phyloP scores from a whole-genome alignment of 2,797 vertebrate species.

The Gallirallus australis region DNA sequence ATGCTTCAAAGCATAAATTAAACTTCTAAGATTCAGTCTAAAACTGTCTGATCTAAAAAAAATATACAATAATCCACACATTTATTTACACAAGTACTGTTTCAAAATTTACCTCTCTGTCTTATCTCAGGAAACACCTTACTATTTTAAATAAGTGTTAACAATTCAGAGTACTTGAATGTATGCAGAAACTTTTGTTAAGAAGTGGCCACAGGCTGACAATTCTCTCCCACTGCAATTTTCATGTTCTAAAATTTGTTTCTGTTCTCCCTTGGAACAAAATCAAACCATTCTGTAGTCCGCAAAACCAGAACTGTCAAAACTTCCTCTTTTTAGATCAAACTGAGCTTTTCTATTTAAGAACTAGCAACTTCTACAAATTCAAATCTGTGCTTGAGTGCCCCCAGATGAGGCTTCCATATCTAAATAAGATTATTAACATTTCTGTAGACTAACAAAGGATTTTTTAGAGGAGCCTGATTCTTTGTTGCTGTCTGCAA shows the following conservation, averaged over 20 bases:
- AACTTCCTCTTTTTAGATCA: not conserved
- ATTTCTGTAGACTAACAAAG: not conserved
- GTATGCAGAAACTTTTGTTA: constrained; percentile 44
- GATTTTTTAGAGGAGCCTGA: not conserved
- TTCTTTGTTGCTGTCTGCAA: constrained; percentile 11
- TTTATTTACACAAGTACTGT: constrained; percentile 40
- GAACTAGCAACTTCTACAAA: not conserved
- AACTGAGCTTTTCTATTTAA: not conserved
- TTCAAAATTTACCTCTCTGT: constrained; percentile 24
- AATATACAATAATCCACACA: constrained; percentile 33
- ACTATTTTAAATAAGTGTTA: constrained; percentile 30
- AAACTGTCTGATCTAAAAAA: not conserved
- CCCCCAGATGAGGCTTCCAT: not conserved
- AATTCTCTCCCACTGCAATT: constrained; percentile 24
- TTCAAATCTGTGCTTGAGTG: not conserved
- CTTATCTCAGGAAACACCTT: constrained; percentile 69
- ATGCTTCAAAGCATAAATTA: constrained; percentile 11
- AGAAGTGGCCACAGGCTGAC: constrained; percentile 8
- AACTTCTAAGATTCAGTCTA: constrained; percentile 8
- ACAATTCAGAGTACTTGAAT: constrained; percentile 39
- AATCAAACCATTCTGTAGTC: constrained; percentile 37
- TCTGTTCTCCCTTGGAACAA: constrained; percentile 33
- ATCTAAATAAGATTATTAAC: constrained; percentile 15
- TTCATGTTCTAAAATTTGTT: constrained; percentile 30
- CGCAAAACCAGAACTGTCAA: constrained; percentile 19